Percentiles rank a stretch among this genome's conserved stretches.
phyloP scores from a whole-genome alignment of 2,888 invertebrate genomes.

The Calameuta idolon region DNA sequence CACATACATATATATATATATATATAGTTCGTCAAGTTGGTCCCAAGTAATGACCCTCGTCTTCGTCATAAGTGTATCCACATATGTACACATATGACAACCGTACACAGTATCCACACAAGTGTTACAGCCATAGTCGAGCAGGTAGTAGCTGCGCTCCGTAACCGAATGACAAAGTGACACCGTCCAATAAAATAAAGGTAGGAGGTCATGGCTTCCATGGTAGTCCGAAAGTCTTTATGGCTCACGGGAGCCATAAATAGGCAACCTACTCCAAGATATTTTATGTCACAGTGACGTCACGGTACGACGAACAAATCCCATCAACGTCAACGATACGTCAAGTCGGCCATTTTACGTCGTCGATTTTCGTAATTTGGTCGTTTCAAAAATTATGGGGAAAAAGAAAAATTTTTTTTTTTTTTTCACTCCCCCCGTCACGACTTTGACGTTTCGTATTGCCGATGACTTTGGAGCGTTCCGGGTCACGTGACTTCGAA shows the following conservation, averaged over 20 bases:
- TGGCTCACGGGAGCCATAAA: neutral
- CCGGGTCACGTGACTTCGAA: neutral
- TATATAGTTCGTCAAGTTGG: neutral
- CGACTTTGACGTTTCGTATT: neutral
- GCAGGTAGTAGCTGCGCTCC: neutral
- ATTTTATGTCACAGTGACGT: neutral
- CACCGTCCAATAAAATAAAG: conserved; percentile 7
- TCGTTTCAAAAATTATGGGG: no score
- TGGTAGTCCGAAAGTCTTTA: conserved; percentile 5
- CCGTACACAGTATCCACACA: neutral
- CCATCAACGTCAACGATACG: neutral
- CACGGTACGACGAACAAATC: neutral
- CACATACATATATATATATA: neutral
- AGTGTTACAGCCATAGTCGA: neutral
- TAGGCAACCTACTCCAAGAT: neutral
- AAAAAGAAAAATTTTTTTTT: no score
- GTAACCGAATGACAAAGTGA: conserved; percentile 3
- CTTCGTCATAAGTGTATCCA: neutral
- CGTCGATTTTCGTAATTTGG: no score
- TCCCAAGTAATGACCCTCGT: neutral
- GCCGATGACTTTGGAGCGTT: no score
- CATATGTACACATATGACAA: neutral
- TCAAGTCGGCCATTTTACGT: neutral
- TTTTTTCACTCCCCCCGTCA: fast-evolving
- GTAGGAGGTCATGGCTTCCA: neutral